Base-by-base conservation (phyloP, 37 sponge, comb jelly and placozoan species). In the Chondrilla cf. caribensis region DNA sequence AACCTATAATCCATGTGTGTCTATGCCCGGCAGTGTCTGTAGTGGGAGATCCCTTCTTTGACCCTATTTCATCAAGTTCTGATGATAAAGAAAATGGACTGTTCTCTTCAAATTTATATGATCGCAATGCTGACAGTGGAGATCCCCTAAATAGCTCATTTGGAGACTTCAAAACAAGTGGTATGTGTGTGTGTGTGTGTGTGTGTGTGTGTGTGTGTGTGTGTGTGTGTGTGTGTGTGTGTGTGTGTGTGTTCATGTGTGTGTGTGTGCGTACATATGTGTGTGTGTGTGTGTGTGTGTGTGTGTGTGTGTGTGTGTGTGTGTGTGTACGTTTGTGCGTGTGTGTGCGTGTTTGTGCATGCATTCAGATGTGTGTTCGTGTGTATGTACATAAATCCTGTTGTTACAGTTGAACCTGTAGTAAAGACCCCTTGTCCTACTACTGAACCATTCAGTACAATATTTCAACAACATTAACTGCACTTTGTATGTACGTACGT, bases 181-280 rank as follows among this genome's bases (percentile, higher is more conserved):
- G 81, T 81, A 39, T 57, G 38, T 0, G 2, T 79, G 58, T 40
- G 38, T 28, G 5, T 25, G 29, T 77, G 54, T 42, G 78, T 77
- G n/a, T 77, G 78, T 77, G n/a, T 80, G 80, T 59, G 80, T 59
- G 80, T 59, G 64, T 59, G 80, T 42, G 82, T 33, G 44, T 76
- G 47, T 38, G 44, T 42, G 47, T 43, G 54, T 41, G 42, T 77
- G 47, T 43, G 78, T 43, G 41, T 39, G 41, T 71, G 73, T 71
- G 38, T 71, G 38, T 39, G 41, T 71, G 77, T 26, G 83, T 58
- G 42, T 77, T 80, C 29, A 15, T 38, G 68, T 60, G 83, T 40
- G 54, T 8, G 58, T 26, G 43, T 38, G 31, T 29, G 57, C 8
- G 21, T 72, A 32, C 35, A 31, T 38, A 51, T 29, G 37, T 80